These are phyloP conservation scores for Cheilosia vernalis DNA, from an alignment of 2,888 invertebrate genomes.

Conservation along the genomic window DNA sequence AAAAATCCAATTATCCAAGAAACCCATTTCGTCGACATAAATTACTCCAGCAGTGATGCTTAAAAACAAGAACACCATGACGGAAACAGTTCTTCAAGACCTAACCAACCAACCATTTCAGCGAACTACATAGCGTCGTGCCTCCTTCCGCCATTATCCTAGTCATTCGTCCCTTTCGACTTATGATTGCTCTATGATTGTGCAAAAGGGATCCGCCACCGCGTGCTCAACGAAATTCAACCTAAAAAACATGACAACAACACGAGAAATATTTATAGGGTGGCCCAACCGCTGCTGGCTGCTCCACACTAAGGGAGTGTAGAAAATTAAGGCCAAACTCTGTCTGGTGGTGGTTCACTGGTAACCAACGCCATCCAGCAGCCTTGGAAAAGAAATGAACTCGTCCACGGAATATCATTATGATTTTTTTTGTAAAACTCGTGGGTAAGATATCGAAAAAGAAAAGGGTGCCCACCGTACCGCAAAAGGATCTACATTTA, in stretches of 20 bases:
- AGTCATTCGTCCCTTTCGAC: constrained; percentile 74
- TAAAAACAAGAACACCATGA: constrained; percentile 70
- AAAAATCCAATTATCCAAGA: constrained; percentile 76
- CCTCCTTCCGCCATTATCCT: constrained; percentile 62
- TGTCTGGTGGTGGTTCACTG: constrained; percentile 61
- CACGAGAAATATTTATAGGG: constrained; percentile 41
- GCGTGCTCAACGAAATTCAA: constrained; percentile 36
- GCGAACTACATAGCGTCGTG: constrained; percentile 39
- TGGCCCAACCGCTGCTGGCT: constrained; percentile 11
- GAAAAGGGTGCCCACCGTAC: constrained; percentile 60
- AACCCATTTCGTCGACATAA: constrained; percentile 76
- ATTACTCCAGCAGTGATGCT: constrained; percentile 75
- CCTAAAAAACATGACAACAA: constrained; percentile 57
- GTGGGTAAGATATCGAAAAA: constrained; percentile 1
- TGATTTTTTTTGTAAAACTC: constrained; percentile 65
- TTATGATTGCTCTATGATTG: constrained; percentile 75
- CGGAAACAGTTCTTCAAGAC: constrained; percentile 67
- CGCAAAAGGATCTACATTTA: constrained; percentile 36
- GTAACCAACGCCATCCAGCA: constrained; percentile 24
- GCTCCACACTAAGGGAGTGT: constrained; percentile 4
- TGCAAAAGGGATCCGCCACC: constrained; percentile 65
- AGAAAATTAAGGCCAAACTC: constrained; percentile 70
- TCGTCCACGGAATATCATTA: constrained; percentile 58
- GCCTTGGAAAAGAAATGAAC: constrained; percentile 38
- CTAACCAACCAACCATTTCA: constrained; percentile 63